Evolutionary conservation across 2,888 invertebrate genomes (phyloP), one percentile per base, ranked within the genome.

Genomic region (Xanthostigma xanthostigma): DNA sequence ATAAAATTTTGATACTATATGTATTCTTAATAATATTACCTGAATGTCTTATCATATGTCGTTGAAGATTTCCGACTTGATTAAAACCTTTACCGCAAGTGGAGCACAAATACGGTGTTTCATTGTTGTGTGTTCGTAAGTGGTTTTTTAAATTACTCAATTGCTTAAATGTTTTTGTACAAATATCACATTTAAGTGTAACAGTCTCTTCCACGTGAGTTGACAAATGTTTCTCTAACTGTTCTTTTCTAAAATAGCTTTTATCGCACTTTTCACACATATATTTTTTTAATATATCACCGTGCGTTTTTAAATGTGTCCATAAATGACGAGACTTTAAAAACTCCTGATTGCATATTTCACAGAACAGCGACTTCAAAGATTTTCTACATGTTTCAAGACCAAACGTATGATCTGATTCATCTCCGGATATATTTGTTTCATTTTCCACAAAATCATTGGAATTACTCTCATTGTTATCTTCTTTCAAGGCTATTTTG

Each of bases 291-390:
- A 27, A 27, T 27, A 27, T 5, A 6, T 27, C 27, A 27, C 50
- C 48, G 42, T 58, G 58, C 35, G 51, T 49, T 50, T 54, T 56
- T 39, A 54, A 55, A 49, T 59, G 59, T 35, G 51, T 46, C 38
- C 54, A 54, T 45, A 57, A 51, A 43, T 54, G 54, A 41, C 50
- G 53, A 36, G 68, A 60, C 48, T 67, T 67, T 27, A 60, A 64
- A 54, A 69, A 76, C 8, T 56, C 55, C 61, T 74, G 75, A 12
- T 64, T 60, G 55, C 75, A 77, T 44, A 67, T 60, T 11, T 59
- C 59, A 55, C 76, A 76, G 45, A 56, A 55, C 37, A 53, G 52
- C 27, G 27, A 6, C 6, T 27, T 27, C 6, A 27, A 27, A 27
- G 27, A 6, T 27, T 27, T 27, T 27, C 6, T 27, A 27, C 27